Evolutionary conservation across 2,888 invertebrate genomes (phyloP).

Genomic region (Colostygia pectinataria): DNA sequence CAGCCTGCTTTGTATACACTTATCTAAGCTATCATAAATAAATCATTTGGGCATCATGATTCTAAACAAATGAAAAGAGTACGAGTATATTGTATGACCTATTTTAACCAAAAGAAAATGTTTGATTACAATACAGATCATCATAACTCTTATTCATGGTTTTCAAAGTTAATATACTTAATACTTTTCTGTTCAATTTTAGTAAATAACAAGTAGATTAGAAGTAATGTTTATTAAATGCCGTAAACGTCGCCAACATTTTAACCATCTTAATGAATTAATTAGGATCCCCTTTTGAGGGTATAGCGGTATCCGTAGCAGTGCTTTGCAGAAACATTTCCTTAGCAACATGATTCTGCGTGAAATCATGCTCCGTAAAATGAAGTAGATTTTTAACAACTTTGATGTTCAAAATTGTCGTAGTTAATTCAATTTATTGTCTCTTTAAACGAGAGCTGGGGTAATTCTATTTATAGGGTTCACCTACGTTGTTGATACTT

Average conservation of each 20-base stretch:
- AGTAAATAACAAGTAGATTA: constrained; percentile 5
- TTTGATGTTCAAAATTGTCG: constrained; percentile 74
- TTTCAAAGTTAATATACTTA: no score
- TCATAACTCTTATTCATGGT: no score
- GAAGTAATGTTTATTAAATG: constrained; percentile 61
- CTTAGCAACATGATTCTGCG: constrained; percentile 61
- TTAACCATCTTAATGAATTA: constrained; percentile 73
- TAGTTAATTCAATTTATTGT: constrained; percentile 79
- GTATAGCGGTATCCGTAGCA: constrained; percentile 48
- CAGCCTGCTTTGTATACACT: no score
- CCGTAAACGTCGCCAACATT: constrained; percentile 59
- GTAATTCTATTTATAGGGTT: constrained; percentile 77
- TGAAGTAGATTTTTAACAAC: constrained; percentile 68
- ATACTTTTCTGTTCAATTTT: not conserved
- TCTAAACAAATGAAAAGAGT: no score
- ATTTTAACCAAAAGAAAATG: no score
- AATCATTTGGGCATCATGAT: no score
- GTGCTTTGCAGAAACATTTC: constrained; percentile 69
- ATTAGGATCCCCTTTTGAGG: constrained; percentile 59
- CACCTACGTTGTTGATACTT: constrained; percentile 75
- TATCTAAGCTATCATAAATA: no score
- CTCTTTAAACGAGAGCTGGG: constrained; percentile 73
- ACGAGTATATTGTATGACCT: no score
- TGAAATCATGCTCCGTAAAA: constrained; percentile 74
- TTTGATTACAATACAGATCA: no score